Evolutionary conservation across 2,888 invertebrate species (phyloP), one percentile per base, ranked within the genome.

Genomic region (Zele albiditarsus): DNA sequence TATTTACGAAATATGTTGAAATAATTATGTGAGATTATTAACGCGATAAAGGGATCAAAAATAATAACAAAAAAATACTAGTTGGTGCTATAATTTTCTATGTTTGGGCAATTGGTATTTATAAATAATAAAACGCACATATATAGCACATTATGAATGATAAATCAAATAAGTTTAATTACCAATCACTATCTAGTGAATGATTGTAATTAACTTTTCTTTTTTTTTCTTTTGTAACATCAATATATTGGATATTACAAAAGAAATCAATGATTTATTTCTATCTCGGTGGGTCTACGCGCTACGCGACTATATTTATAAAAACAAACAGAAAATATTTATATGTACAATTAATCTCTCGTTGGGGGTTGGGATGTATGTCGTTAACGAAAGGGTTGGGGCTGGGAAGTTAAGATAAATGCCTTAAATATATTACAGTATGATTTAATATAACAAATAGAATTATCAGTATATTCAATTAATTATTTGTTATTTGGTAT

Each of bases 361-460:
- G 27, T 14, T 5, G 58, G 23, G 27, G 58, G 14, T 25, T 58
- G 25, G 14, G 20, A 46, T 4, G 14, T n/a, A 12, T 33, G 60
- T n/a, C 60, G 60, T 12, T 4, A 58, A 10, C 27, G 16, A 3
- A n/a, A 8, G 60, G 60, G 27, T 31, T 16, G 16, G 0, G 20
- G 60, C 53, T 23, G 53, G 27, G n/a, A 3, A 14, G 27, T 66
- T 66, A 20, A 28, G 58, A 27, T 16, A 16, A 46, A 46, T 66
- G 33, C 60, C 25, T 49, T 68, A 68, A 73, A 16, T 73, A 38
- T 65, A 38, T 62, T 69, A 58, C 65, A 60, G 58, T 38, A 33
- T 27, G 8, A 38, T 63, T 49, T 46, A 33, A 31, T 23, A 57
- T 38, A 20, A 53, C 49, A 60, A 67, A 33, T 33, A 65, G 33